A percentile compares a stretch with the other conserved stretches of the same genome.
Conservation (phyloP, 2,797 vertebrate species). For the Paratrypauchen microcephalus region DNA sequence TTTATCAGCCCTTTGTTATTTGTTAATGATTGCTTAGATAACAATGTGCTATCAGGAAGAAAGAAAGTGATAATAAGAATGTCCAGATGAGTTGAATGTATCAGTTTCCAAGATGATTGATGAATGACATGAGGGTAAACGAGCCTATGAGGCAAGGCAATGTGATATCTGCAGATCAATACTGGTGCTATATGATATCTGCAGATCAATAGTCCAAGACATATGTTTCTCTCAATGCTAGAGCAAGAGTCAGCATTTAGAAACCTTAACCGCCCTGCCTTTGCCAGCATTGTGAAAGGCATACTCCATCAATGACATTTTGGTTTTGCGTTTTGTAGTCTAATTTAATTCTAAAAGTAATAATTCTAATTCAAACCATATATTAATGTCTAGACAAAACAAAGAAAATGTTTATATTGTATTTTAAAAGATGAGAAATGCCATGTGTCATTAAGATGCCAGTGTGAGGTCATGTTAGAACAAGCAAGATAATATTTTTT, state of each 20-base stretch:
- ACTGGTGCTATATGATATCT: slow-evolving; percentile 57
- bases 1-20: slow-evolving; percentile 35
- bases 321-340: slow-evolving; percentile 23
- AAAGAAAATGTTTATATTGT: background rate
- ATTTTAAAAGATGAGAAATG: background rate
- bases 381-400: background rate
- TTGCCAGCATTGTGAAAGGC: slow-evolving; percentile 32
- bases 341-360: slow-evolving; percentile 26
- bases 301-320: too few relatives aligned
- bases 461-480: too few relatives aligned
- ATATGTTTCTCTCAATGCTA: slow-evolving; percentile 34
- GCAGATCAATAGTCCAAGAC: slow-evolving; percentile 56
- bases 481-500: background rate
- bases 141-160: slow-evolving; percentile 47
- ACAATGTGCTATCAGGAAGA: slow-evolving; percentile 27
- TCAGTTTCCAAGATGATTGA: slow-evolving; percentile 54
- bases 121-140: slow-evolving; percentile 35
- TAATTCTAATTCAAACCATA: slow-evolving; percentile 18
- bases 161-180: slow-evolving; percentile 55
- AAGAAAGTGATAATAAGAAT: slow-evolving; percentile 47
- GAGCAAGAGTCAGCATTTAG: slow-evolving; percentile 37
- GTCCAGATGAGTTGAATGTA: slow-evolving; percentile 44
- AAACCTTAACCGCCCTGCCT: slow-evolving; percentile 47
- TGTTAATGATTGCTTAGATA: slow-evolving; percentile 37
- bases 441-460: too few relatives aligned